These are phyloP conservation scores for Teleopsis dalmanni DNA, from an alignment of 1,140 invertebrate genomes.

Conservation along the genomic window DNA sequence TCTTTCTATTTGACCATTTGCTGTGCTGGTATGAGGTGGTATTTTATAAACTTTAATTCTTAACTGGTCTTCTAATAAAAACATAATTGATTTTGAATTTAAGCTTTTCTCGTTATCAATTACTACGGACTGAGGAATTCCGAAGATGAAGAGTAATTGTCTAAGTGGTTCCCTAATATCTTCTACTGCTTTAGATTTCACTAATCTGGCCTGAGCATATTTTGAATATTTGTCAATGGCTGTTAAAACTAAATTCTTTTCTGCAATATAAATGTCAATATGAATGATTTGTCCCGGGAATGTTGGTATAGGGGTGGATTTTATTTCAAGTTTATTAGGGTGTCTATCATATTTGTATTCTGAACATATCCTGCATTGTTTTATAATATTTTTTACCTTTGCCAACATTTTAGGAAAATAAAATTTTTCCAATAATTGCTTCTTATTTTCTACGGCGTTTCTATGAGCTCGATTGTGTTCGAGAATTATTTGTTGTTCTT, in stretches of 20 bases:
- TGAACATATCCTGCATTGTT: conserved; percentile 9
- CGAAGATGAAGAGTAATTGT: conserved; percentile 12
- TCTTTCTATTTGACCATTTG: conserved; percentile 9
- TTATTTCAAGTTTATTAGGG: conserved; percentile 2
- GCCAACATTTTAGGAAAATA: conserved; percentile 10
- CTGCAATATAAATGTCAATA: conserved; percentile 9
- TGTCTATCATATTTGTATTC: conserved; percentile 10
- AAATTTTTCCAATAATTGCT: conserved; percentile 9
- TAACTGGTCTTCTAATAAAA: conserved; percentile 8
- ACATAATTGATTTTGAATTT: conserved; percentile 4
- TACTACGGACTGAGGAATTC: conserved; percentile 7
- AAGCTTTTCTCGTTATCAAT: conserved; percentile 14
- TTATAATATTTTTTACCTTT: conserved; percentile 11
- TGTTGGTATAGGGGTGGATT: conserved; percentile 7
- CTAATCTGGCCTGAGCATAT: conserved; percentile 2
- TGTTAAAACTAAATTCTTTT: too few species aligned
- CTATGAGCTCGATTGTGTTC: conserved; percentile 8
- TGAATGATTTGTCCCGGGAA: conserved; percentile 11
- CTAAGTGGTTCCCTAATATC: conserved; percentile 7
- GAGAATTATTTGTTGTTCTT: conserved; percentile 11
- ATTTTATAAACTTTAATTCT: too few species aligned
- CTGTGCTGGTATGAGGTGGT: conserved; percentile 3
- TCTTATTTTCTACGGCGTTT: conserved; percentile 9
- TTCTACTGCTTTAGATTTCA: conserved; percentile 6
- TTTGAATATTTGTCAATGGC: conserved; percentile 12